phyloP scores from a whole-genome alignment of 2,113 vertebrate species.

The Anseranas semipalmata region DNA sequence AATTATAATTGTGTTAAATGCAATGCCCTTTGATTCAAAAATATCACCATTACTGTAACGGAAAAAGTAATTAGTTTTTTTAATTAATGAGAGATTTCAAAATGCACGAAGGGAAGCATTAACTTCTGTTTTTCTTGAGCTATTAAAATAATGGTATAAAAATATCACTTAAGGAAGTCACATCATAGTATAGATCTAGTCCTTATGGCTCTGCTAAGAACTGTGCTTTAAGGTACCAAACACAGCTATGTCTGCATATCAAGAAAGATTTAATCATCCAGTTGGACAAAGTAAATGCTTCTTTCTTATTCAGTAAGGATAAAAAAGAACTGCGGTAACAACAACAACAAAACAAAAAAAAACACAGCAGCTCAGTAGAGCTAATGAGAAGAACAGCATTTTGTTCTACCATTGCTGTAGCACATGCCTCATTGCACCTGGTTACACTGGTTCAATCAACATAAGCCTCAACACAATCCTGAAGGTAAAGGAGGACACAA shows the following conservation, averaged over 20 bases:
- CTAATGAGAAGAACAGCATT: neutral
- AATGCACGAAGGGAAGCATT: neutral
- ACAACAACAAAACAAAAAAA: too few relatives aligned
- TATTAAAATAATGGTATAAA: slow-evolving; percentile 18
- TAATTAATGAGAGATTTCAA: slow-evolving; percentile 45
- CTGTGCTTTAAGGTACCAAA: neutral
- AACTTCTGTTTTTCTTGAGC: neutral
- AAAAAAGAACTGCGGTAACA: neutral
- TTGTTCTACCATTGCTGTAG: neutral
- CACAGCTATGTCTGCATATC: neutral
- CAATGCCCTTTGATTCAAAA: slow-evolving; percentile 42
- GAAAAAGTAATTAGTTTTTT: slow-evolving; percentile 44
- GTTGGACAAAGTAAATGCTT: neutral
- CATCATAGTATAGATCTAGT: neutral
- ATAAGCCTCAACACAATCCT: neutral
- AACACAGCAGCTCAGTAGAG: neutral
- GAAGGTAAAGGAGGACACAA: neutral
- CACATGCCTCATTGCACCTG: neutral
- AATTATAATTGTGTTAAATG: slow-evolving; percentile 42
- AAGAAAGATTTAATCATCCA: neutral
- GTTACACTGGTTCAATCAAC: neutral
- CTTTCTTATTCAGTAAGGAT: neutral
- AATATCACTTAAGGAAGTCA: neutral
- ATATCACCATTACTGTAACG: slow-evolving; percentile 23
- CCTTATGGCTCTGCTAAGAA: neutral